Evolutionary conservation across 2,888 invertebrate species (phyloP).

Genomic region (Phyllotreta striolata): DNA sequence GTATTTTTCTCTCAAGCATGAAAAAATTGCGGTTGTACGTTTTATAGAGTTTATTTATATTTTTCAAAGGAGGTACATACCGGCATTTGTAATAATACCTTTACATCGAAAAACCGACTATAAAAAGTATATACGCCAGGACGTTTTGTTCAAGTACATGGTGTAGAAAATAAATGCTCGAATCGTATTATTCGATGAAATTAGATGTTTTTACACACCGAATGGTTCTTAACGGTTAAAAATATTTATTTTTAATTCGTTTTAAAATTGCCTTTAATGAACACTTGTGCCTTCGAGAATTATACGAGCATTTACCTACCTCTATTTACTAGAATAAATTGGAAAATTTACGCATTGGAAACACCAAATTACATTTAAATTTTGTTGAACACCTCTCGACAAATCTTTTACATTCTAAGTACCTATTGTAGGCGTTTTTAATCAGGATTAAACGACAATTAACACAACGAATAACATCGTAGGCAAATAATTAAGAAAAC

Average conservation of each 20-base stretch:
- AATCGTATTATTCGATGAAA: constrained; percentile 6
- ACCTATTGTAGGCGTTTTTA: too few species aligned
- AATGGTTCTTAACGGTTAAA: constrained; percentile 4
- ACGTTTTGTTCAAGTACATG: background rate
- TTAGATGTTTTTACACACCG: background rate
- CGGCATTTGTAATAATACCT: constrained; percentile 3
- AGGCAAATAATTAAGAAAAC: constrained; percentile 12
- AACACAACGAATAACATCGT: background rate
- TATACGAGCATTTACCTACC: too few species aligned
- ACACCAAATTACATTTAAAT: too few species aligned
- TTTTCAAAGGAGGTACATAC: constrained; percentile 10
- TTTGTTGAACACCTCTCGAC: too few species aligned
- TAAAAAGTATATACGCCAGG: constrained; percentile 2
- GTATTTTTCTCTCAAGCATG: constrained; percentile 26
- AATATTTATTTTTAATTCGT: background rate
- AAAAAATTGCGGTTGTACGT: constrained; percentile 35
- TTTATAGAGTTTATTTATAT: constrained; percentile 17
- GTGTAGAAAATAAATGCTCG: background rate
- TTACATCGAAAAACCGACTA: background rate
- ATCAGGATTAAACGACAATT: too few species aligned
- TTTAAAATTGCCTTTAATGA: background rate
- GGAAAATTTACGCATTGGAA: too few species aligned
- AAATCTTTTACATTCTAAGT: too few species aligned
- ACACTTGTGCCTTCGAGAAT: background rate
- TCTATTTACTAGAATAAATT: too few species aligned